These are phyloP conservation scores for Apolygus lucorum DNA, from an alignment of 1,140 invertebrate species.

Conservation along the genomic window DNA sequence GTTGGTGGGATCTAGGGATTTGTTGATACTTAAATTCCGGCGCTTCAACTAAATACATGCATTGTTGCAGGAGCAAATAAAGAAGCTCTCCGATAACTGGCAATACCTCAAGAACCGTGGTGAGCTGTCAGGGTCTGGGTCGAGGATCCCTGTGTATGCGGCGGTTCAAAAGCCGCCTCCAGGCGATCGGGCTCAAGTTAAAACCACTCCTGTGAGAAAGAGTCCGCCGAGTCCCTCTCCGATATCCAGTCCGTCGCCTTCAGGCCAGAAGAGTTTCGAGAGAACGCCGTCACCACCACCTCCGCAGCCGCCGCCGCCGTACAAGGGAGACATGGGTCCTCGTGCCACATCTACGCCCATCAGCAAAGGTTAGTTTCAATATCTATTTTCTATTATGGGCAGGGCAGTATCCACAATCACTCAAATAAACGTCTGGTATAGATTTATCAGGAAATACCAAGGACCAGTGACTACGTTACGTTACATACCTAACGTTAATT, in stretches of 20 bases:
- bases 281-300: not conserved
- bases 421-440: no score
- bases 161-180: not conserved
- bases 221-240: not conserved
- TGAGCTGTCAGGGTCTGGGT: slow-evolving; percentile 32
- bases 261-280: not conserved
- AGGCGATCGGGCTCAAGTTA: not conserved
- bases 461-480: not conserved
- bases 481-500: slow-evolving; percentile 9
- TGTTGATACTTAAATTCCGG: no score
- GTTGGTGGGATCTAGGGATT: no score
- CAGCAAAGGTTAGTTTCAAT: no score
- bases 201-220: not conserved
- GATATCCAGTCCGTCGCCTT: not conserved
- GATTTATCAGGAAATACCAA: not conserved
- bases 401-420: no score
- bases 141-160: not conserved
- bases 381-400: no score
- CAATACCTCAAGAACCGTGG: slow-evolving; percentile 44
- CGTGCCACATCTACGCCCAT: not conserved
- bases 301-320: not conserved
- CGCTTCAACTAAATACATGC: no score
- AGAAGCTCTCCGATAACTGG: slow-evolving; percentile 53
- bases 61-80: slow-evolving; percentile 47
- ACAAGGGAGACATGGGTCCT: not conserved